These are phyloP conservation scores for Carassius carassius DNA, from an alignment of 2,113 vertebrate genomes.

Conservation along the genomic window DNA sequence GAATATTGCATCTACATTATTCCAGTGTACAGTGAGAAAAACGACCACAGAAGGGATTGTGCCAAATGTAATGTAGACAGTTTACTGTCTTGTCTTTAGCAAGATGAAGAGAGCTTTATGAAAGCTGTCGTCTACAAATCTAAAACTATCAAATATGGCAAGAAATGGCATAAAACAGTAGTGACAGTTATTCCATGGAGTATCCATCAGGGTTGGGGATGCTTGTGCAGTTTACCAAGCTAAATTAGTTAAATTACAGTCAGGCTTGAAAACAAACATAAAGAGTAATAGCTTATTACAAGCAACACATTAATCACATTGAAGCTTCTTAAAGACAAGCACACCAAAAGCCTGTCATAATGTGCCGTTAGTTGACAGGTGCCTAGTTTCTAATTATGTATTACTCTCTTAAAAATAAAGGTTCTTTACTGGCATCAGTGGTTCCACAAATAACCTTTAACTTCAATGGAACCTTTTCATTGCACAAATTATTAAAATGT, in stretches of 20 bases:
- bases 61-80: background rate
- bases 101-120: background rate
- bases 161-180: background rate
- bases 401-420: background rate
- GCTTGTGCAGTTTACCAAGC: background rate
- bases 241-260: background rate
- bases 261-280: background rate
- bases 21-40: background rate
- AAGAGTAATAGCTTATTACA: background rate
- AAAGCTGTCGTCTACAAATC: slow-evolving; percentile 14
- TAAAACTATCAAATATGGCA: slow-evolving; percentile 1
- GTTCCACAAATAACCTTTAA: too few relatives aligned
- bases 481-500: too few relatives aligned
- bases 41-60: background rate
- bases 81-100: background rate
- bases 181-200: background rate
- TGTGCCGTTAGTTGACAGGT: background rate
- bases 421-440: background rate
- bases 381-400: background rate
- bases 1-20: background rate
- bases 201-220: background rate
- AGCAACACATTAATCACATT: background rate
- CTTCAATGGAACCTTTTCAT: too few relatives aligned
- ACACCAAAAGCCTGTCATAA: background rate
- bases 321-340: background rate